Conservation (phyloP, 2,888 invertebrate genomes). For the Micropterix aruncella region DNA sequence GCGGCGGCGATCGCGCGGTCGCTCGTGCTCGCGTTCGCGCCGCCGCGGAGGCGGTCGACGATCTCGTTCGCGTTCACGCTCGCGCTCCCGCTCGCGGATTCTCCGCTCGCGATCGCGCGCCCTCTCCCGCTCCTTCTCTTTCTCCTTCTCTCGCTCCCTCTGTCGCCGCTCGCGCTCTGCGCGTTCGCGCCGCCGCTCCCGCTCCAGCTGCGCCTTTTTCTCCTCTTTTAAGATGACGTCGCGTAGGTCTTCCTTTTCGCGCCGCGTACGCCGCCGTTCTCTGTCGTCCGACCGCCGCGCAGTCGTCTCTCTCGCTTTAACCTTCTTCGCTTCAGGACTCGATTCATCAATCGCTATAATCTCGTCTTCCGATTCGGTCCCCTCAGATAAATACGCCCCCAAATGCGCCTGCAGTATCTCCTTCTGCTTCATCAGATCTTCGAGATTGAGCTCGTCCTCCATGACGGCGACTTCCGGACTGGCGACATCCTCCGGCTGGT, state of each 20-base stretch:
- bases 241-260: constrained; percentile 13
- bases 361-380: constrained; percentile 15
- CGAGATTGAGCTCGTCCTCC: constrained; percentile 76
- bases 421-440: constrained; percentile 83
- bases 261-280: constrained; percentile 16
- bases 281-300: constrained; percentile 20
- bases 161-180: constrained; percentile 8
- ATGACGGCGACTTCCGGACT: constrained; percentile 62
- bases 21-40: constrained; percentile 13
- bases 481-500: constrained; percentile 46
- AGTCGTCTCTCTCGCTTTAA: constrained; percentile 25
- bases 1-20: constrained; percentile 14
- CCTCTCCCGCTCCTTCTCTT: constrained; percentile 9
- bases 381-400: constrained; percentile 59
- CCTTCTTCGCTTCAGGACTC: constrained; percentile 27
- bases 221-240: constrained; percentile 16
- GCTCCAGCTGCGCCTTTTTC: constrained; percentile 16
- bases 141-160: constrained; percentile 11
- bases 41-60: constrained; percentile 15
- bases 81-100: constrained; percentile 13
- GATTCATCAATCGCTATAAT: constrained; percentile 51
- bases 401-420: constrained; percentile 66
- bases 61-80: constrained; percentile 21
- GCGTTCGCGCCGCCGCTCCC: constrained; percentile 15
- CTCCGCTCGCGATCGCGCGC: constrained; percentile 13